These are phyloP conservation scores for Polypedilum pembai DNA, from an alignment of 1,140 invertebrate species.

Conservation along the genomic window DNA sequence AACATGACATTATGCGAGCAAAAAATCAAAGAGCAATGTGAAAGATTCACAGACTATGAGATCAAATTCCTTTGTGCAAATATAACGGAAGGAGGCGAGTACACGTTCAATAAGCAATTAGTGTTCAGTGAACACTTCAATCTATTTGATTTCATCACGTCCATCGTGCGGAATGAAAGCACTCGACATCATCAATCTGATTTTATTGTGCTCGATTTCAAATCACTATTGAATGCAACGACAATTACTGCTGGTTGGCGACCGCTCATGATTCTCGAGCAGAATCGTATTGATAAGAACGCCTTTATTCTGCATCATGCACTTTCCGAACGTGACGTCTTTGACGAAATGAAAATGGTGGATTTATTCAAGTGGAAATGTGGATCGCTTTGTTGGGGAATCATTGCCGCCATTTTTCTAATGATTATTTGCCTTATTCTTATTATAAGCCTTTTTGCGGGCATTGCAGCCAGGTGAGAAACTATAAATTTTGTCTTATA, in stretches of 20 bases:
- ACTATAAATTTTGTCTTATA: background rate
- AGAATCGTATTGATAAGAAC: constrained; percentile 32
- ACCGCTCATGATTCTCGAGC: constrained; percentile 40
- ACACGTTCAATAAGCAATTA: constrained; percentile 24
- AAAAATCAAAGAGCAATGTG: background rate
- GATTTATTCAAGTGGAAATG: constrained; percentile 38
- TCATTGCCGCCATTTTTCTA: constrained; percentile 37
- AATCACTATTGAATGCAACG: constrained; percentile 27
- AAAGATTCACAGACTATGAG: background rate
- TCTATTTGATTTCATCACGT: constrained; percentile 40
- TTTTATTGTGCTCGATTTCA: constrained; percentile 41
- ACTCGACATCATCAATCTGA: constrained; percentile 36
- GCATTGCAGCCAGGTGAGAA: constrained; percentile 40
- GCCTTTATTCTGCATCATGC: constrained; percentile 40
- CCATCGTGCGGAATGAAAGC: constrained; percentile 20
- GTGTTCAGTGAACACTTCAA: constrained; percentile 38
- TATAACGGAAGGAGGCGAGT: background rate
- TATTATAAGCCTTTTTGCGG: constrained; percentile 37
- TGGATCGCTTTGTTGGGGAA: constrained; percentile 41
- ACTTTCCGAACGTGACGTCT: constrained; percentile 36
- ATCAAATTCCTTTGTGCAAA: background rate
- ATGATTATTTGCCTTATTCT: constrained; percentile 37
- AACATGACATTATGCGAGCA: background rate
- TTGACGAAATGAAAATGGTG: constrained; percentile 38
- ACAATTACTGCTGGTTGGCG: constrained; percentile 35